phyloP scores from a whole-genome alignment of 2,797 vertebrate genomes.

The Coregonus ussuriensis region DNA sequence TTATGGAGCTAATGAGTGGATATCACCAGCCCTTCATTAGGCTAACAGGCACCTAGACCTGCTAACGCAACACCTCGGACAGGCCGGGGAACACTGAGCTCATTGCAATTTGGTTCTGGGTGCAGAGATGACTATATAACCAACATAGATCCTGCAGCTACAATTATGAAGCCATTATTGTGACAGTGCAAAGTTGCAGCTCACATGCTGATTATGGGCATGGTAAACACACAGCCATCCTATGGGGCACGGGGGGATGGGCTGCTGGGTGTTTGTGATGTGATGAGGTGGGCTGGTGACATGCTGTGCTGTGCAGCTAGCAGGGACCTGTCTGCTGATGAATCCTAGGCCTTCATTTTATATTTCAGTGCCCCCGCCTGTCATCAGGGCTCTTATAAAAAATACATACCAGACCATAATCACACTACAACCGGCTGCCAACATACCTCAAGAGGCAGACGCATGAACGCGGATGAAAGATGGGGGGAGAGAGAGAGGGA shows the following conservation, averaged over 20 bases:
- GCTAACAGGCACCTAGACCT: slow-evolving; percentile 11
- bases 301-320: slow-evolving; percentile 29
- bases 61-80: slow-evolving; percentile 22
- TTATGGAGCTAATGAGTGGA: slow-evolving; percentile 33
- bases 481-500: slow-evolving; percentile 11
- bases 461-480: slow-evolving; percentile 66
- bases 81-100: slow-evolving; percentile 9
- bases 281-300: slow-evolving; percentile 35
- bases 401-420: slow-evolving; percentile 71
- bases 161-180: background rate
- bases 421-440: slow-evolving; percentile 63
- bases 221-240: background rate
- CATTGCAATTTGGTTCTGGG: background rate
- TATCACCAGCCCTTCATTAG: slow-evolving; percentile 32
- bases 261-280: slow-evolving; percentile 35
- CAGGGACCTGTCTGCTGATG: slow-evolving; percentile 44
- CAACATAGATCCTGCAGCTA: background rate
- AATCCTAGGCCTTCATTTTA: slow-evolving; percentile 69
- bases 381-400: slow-evolving; percentile 69
- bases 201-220: background rate
- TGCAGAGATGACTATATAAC: background rate
- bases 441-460: slow-evolving; percentile 66
- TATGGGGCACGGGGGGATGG: slow-evolving; percentile 30
- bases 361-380: slow-evolving; percentile 65
- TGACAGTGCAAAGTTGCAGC: background rate